Evolutionary conservation across 2,888 invertebrate genomes (phyloP).

Genomic region (Cosmorhoe ocellata): DNA sequence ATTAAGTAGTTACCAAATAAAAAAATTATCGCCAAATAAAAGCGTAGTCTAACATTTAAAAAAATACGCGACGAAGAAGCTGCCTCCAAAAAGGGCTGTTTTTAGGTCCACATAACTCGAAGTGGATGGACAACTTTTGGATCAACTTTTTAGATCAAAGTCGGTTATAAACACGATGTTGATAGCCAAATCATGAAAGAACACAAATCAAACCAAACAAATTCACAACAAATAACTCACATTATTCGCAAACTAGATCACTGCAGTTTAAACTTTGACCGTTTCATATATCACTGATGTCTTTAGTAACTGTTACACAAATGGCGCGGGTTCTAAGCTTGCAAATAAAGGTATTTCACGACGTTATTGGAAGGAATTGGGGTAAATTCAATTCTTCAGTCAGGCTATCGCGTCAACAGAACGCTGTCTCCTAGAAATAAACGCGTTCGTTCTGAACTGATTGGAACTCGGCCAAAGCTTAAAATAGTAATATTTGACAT

Average conservation of each 20-base stretch:
- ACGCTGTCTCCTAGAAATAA: constrained; percentile 59
- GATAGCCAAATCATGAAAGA: no score
- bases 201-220: constrained; percentile 8
- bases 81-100: no score
- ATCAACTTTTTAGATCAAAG: no score
- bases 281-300: constrained; percentile 27
- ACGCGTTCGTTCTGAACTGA: constrained; percentile 30
- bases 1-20: no score
- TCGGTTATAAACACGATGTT: no score
- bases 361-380: no score
- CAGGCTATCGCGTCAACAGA: constrained; percentile 64
- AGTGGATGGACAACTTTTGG: no score
- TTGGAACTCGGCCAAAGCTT: constrained; percentile 37
- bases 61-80: no score
- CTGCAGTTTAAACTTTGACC: constrained; percentile 30
- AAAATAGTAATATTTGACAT: constrained; percentile 3
- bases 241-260: constrained; percentile 32
- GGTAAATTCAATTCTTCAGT: constrained; percentile 43
- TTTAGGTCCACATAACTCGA: no score
- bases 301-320: constrained; percentile 6
- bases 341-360: constrained; percentile 33
- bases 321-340: constrained; percentile 15
- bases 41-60: no score
- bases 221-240: constrained; percentile 38
- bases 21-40: no score